phyloP scores from a whole-genome alignment of 2,888 invertebrate species.

The Rosalia funebris region DNA sequence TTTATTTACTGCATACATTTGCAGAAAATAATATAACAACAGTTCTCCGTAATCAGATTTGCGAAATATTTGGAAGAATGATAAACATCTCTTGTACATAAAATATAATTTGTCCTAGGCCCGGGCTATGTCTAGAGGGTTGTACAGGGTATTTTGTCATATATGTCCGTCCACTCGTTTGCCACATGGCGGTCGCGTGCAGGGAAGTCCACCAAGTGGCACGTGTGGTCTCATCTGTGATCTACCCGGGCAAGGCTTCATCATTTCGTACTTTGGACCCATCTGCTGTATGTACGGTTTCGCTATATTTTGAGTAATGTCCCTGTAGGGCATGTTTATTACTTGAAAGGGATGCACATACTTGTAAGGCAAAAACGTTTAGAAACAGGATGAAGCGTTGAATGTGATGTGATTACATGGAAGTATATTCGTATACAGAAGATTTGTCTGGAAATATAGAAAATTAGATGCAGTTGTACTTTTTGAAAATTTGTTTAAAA shows the following conservation, averaged over 20 bases:
- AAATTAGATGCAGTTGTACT: too few species aligned
- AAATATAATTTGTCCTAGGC: conserved; percentile 37
- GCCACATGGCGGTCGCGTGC: conserved; percentile 63
- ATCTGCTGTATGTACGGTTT: conserved; percentile 17
- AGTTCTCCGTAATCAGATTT: too few species aligned
- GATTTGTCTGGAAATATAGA: too few species aligned
- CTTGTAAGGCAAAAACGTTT: too few species aligned
- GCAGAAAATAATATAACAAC: too few species aligned
- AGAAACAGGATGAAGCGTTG: too few species aligned
- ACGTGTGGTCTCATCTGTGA: conserved; percentile 56
- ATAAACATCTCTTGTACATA: too few species aligned
- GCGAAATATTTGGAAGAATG: too few species aligned
- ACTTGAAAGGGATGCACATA: neutral
- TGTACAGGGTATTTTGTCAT: conserved; percentile 24
- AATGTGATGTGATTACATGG: too few species aligned
- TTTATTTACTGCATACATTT: too few species aligned
- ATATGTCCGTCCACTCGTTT: conserved; percentile 31
- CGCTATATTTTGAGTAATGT: neutral
- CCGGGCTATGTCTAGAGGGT: conserved; percentile 8
- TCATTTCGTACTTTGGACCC: conserved; percentile 39
- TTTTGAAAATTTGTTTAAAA: too few species aligned
- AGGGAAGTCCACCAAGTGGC: conserved; percentile 57
- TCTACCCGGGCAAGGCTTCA: conserved; percentile 42
- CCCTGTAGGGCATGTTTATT: neutral
- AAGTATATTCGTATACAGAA: too few species aligned